Evolutionary conservation across 2,797 vertebrate species (phyloP).

Genomic region (Lerista edwardsae): DNA sequence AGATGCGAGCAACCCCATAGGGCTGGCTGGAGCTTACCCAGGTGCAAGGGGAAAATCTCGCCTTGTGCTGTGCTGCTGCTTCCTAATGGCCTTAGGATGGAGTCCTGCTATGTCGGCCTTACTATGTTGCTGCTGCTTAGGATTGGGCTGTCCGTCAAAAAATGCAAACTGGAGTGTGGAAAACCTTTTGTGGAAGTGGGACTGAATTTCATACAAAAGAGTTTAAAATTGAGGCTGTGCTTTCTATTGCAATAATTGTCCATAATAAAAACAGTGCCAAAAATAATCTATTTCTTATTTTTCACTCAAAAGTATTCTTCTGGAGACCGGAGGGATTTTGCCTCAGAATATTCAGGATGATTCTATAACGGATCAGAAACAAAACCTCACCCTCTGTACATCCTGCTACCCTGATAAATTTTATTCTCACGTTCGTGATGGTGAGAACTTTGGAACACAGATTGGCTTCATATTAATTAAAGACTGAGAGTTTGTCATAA

Average conservation of each 20-base stretch:
- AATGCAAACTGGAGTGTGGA: background rate
- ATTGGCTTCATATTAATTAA: slow-evolving; percentile 90
- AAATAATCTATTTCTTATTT: slow-evolving; percentile 27
- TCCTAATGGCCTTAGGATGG: no score
- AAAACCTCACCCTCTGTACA: slow-evolving; percentile 85
- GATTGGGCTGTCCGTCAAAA: no score
- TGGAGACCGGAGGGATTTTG: slow-evolving; percentile 86
- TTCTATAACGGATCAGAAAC: slow-evolving; percentile 64
- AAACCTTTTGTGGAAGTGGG: background rate
- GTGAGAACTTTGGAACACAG: slow-evolving; percentile 90
- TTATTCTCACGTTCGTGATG: slow-evolving; percentile 91
- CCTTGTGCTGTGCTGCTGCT: no score
- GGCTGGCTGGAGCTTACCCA: no score
- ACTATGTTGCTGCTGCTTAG: no score
- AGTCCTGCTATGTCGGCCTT: no score
- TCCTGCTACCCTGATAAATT: slow-evolving; percentile 87
- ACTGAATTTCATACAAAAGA: background rate
- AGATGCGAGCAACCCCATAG: no score
- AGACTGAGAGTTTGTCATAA: slow-evolving; percentile 55
- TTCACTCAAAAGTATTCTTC: slow-evolving; percentile 81
- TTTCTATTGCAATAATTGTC: background rate
- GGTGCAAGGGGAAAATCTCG: no score
- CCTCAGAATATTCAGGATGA: slow-evolving; percentile 88
- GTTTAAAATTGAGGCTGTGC: background rate
- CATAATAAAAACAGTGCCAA: background rate